These are phyloP conservation scores for Herpailurus yagouaroundi DNA, from an alignment of 2,113 vertebrate genomes.

Conservation along the genomic window DNA sequence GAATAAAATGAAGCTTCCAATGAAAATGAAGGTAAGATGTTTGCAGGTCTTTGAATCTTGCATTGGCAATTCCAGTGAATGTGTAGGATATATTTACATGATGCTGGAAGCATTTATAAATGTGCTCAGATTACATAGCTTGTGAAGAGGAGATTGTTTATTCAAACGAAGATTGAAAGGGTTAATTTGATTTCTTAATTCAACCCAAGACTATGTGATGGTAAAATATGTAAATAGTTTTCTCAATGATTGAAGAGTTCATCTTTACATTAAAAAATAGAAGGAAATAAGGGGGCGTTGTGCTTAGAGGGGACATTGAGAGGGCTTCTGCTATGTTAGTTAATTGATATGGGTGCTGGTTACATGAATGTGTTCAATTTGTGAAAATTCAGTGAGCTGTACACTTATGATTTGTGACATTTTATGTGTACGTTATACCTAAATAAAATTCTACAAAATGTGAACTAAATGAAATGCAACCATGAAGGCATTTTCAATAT, in stretches of 20 bases:
- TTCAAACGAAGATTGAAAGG: slow-evolving; percentile 40
- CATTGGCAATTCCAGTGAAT: slow-evolving; percentile 24
- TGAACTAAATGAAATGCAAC: slow-evolving; percentile 42
- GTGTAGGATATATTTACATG: slow-evolving; percentile 56
- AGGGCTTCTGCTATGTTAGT: neutral
- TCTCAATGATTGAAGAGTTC: neutral
- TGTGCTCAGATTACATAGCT: slow-evolving; percentile 34
- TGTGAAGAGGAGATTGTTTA: slow-evolving; percentile 38
- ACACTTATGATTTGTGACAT: neutral
- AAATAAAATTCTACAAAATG: slow-evolving; percentile 42
- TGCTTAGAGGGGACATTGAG: neutral
- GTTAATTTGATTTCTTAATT: slow-evolving; percentile 59
- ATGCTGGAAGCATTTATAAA: slow-evolving; percentile 51
- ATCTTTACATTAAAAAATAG: slow-evolving; percentile 29
- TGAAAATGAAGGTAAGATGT: slow-evolving; percentile 61
- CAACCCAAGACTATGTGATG: neutral
- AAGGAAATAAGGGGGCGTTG: neutral
- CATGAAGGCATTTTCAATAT: slow-evolving; percentile 24
- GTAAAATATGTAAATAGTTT: slow-evolving; percentile 53
- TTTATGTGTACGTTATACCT: slow-evolving; percentile 1
- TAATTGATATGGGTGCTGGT: neutral
- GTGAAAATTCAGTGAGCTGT: slow-evolving; percentile 41
- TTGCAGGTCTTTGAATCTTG: slow-evolving; percentile 67
- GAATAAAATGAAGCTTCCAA: slow-evolving; percentile 32
- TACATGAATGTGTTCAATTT: neutral